A percentile compares a stretch with the other conserved stretches of the same genome.
Evolutionary conservation across 2,888 invertebrate genomes (phyloP).

Genomic region (Tuta absoluta): DNA sequence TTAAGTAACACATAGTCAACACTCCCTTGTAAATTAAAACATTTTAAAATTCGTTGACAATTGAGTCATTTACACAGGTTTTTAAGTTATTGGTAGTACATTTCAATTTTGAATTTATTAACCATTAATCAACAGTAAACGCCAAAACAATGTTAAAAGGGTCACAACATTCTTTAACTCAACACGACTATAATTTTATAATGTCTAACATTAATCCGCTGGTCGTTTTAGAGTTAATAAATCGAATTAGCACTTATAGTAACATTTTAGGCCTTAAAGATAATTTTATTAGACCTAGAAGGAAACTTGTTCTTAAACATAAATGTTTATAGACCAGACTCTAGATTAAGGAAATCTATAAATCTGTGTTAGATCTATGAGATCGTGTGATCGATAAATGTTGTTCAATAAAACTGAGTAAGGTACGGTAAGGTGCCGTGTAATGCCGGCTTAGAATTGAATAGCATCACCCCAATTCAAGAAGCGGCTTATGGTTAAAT

Average conservation of each 20-base stretch:
- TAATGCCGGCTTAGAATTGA: too few relatives aligned
- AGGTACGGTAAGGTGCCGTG: too few relatives aligned
- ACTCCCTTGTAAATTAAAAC: too few relatives aligned
- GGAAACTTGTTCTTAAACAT: slow-evolving; percentile 2
- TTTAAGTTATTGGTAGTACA: background rate
- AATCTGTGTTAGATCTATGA: slow-evolving; percentile 8
- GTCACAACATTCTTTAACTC: slow-evolving; percentile 11
- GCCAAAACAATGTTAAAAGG: slow-evolving; percentile 12
- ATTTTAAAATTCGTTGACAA: too few relatives aligned
- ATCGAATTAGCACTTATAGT: slow-evolving; percentile 28
- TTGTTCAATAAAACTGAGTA: background rate
- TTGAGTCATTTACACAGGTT: background rate
- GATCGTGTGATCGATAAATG: slow-evolving; percentile 4
- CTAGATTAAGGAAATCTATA: slow-evolving; percentile 10
- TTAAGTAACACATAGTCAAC: too few relatives aligned
- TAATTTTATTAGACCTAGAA: slow-evolving; percentile 21
- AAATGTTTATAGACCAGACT: slow-evolving; percentile 10
- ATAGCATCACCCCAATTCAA: too few relatives aligned
- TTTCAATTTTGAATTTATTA: background rate
- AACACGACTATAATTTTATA: slow-evolving; percentile 5
- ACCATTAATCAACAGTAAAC: slow-evolving; percentile 1
- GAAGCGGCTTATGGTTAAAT: too few relatives aligned
- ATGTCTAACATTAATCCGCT: background rate
- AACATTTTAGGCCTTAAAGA: slow-evolving; percentile 10
- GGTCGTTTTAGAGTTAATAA: slow-evolving; percentile 26